phyloP scores from a whole-genome alignment of 2,113 vertebrate genomes.

The Gymnogyps californianus region DNA sequence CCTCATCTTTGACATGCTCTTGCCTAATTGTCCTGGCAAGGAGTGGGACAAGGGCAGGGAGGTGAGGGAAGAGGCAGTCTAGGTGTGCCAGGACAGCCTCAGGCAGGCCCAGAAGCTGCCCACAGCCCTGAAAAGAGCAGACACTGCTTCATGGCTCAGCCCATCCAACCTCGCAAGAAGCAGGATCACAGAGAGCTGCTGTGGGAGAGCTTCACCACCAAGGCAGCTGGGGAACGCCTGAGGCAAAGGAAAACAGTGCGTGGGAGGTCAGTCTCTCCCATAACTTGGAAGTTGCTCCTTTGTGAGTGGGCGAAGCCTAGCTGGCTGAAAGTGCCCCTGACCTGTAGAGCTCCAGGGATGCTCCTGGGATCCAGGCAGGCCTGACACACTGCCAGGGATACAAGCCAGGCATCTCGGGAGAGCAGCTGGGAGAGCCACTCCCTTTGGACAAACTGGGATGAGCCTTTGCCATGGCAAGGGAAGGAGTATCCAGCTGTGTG shows the following conservation, averaged over 20 bases:
- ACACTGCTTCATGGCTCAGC: background rate
- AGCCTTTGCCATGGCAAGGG: background rate
- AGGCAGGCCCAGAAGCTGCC: background rate
- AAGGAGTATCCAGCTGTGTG: background rate
- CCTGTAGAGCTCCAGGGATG: background rate
- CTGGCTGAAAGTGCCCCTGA: background rate
- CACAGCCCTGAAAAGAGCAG: background rate
- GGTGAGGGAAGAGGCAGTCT: background rate
- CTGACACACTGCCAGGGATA: background rate
- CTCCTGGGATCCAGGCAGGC: background rate
- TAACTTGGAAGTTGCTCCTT: background rate
- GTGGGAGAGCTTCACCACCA: background rate
- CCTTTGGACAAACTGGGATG: background rate
- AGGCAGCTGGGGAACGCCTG: background rate
- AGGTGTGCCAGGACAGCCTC: background rate
- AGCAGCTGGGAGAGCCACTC: background rate
- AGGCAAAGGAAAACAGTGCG: slow-evolving; percentile 3
- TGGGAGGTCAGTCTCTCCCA: background rate
- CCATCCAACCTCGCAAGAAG: background rate
- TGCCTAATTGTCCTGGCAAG: background rate
- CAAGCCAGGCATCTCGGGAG: background rate
- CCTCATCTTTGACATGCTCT: background rate
- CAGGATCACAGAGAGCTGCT: background rate
- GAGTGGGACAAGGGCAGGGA: background rate
- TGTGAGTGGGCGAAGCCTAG: background rate